A percentile compares a stretch with the other conserved stretches of the same genome.
Conservation (phyloP, 2,797 vertebrate genomes). For the Crotalus adamanteus region DNA sequence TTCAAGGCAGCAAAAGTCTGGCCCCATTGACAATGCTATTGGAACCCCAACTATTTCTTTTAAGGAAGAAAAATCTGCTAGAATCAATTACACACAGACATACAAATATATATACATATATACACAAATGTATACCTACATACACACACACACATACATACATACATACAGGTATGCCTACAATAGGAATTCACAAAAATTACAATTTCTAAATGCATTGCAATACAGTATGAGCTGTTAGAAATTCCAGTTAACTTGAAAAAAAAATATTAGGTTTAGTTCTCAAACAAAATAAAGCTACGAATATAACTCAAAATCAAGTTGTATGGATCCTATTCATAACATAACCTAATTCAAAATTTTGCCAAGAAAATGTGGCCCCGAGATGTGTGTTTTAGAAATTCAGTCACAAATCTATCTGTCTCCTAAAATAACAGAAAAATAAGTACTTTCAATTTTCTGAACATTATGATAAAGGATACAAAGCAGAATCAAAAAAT, state of each 20-base stretch:
- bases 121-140: no score
- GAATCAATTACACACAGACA: not conserved
- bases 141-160: not conserved
- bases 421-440: constrained; percentile 13
- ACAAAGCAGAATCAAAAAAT: constrained; percentile 26
- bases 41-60: not conserved
- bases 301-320: not conserved
- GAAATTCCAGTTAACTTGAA: constrained; percentile 13
- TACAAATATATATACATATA: no score
- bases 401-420: not conserved
- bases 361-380: not conserved
- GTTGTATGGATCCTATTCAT: not conserved
- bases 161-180: not conserved
- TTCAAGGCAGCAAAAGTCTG: not conserved
- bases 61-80: not conserved
- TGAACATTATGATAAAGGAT: constrained; percentile 27
- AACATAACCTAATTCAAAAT: constrained; percentile 22
- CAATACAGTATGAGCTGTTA: not conserved
- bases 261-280: constrained; percentile 17
- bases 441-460: constrained; percentile 26
- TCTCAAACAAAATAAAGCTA: not conserved
- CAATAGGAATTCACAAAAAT: not conserved
- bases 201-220: not conserved
- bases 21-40: not conserved
- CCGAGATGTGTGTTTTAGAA: constrained; percentile 9